These are phyloP conservation scores for Rutilus rutilus DNA, from an alignment of 2,113 vertebrate genomes.

Conservation along the genomic window DNA sequence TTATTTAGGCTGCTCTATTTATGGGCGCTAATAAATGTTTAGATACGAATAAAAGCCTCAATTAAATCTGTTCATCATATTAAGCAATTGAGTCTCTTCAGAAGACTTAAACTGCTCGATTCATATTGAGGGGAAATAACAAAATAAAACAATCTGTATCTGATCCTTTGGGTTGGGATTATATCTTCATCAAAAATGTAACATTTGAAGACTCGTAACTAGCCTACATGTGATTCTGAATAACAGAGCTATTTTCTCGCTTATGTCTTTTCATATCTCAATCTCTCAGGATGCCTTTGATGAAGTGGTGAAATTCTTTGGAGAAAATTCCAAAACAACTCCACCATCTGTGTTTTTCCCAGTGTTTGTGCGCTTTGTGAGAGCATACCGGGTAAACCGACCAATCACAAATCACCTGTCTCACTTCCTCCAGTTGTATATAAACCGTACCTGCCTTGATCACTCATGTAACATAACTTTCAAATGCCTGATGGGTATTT, in stretches of 20 bases:
- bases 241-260: not conserved
- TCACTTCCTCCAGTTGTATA: not conserved
- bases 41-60: not conserved
- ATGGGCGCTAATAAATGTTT: not conserved
- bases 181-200: not conserved
- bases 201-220: not conserved
- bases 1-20: not conserved
- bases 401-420: not conserved
- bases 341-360: conserved; percentile 97
- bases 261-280: conserved; percentile 10
- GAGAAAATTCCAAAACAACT: conserved; percentile 92
- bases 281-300: conserved; percentile 88
- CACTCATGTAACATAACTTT: not conserved
- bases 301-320: conserved; percentile 91
- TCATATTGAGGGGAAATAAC: not conserved
- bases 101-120: not conserved
- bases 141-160: not conserved
- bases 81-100: not conserved
- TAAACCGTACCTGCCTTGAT: not conserved
- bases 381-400: conserved; percentile 90
- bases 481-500: not conserved
- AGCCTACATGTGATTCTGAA: not conserved
- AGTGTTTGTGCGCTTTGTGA: conserved; percentile 93
- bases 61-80: not conserved
- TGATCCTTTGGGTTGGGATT: not conserved